Base-by-base conservation (phyloP, 2,888 invertebrate species). In the Apodemia duryi region DNA sequence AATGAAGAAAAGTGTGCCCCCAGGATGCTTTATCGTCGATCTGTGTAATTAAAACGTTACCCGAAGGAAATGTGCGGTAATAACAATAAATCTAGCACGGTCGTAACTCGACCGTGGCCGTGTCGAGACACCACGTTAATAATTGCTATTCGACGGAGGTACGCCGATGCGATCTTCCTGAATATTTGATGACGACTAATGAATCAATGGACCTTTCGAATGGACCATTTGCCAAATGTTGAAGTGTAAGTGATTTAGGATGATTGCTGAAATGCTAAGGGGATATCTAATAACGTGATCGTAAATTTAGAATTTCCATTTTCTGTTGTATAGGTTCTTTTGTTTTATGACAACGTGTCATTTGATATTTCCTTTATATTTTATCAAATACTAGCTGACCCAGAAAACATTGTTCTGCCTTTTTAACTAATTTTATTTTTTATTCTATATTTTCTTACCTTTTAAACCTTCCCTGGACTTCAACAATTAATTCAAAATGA, bases 41-140 rank as follows among this genome's bases (percentile, higher is more conserved):
- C 91, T 87, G 85, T 87, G 91, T 91, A 91, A 91, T 91, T 91
- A 91, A 91, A 91, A 91, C 90, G 91, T 91, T 89, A 85, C 91
- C 88, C 90, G 82, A 79, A 91, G 91, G 91, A 91, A 91, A 91
- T 87, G 88, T 84, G 82, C 80, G 84, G 91, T 83, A 90, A 91
- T 91, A 90, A 91, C 88, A 84, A 88, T 91, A 91, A 91, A 91
- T 91, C 90, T 86, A 77, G 73, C 75, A 74, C 75, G 79, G 74
- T 79, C 78, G 82, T 78, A 79, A 81, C 78, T 77, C 73, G 76
- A 73, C 74, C 73, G 71, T 73, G 70, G 74, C 71, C 73, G 73
- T 71, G 82, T 77, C 76, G 80, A 77, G 79, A 77, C 78, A 74
- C 73, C 73, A 73, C 76, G 77, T 75, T 77, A 76, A 79, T 78